Conservation (phyloP, 2,113 vertebrate genomes). For the Equus quagga region DNA sequence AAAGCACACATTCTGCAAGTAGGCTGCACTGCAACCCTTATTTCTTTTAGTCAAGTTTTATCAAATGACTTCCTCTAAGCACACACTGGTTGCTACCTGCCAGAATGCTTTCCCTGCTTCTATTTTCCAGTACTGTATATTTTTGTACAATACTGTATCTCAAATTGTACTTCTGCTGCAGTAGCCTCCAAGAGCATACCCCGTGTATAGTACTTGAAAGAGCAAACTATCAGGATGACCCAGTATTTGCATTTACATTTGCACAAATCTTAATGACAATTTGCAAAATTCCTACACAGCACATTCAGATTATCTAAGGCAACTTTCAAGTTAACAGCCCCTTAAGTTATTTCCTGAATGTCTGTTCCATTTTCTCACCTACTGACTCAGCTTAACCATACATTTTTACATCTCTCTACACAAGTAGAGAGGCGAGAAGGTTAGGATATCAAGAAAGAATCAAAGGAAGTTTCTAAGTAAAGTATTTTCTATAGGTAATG, state of each 20-base stretch:
- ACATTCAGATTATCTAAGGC: background rate
- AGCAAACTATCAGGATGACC: background rate
- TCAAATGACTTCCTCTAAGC: background rate
- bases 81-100: background rate
- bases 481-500: slow-evolving; percentile 9
- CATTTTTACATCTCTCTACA: background rate
- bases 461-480: background rate
- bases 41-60: background rate
- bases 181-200: background rate
- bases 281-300: slow-evolving; percentile 39
- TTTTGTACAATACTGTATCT: background rate
- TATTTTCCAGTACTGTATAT: background rate
- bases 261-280: slow-evolving; percentile 10
- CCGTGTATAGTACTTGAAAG: background rate
- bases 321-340: slow-evolving; percentile 17
- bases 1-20: background rate
- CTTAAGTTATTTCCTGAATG: background rate
- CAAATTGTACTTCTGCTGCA: background rate
- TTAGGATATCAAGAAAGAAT: background rate
- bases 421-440: background rate
- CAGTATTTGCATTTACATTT: background rate
- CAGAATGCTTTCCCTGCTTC: background rate
- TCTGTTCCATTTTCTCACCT: background rate
- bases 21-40: background rate
- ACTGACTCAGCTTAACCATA: background rate